A percentile compares a stretch with the other conserved stretches of the same genome.
Conservation (phyloP, 2,797 vertebrate genomes). For the Sebastes cheni region DNA sequence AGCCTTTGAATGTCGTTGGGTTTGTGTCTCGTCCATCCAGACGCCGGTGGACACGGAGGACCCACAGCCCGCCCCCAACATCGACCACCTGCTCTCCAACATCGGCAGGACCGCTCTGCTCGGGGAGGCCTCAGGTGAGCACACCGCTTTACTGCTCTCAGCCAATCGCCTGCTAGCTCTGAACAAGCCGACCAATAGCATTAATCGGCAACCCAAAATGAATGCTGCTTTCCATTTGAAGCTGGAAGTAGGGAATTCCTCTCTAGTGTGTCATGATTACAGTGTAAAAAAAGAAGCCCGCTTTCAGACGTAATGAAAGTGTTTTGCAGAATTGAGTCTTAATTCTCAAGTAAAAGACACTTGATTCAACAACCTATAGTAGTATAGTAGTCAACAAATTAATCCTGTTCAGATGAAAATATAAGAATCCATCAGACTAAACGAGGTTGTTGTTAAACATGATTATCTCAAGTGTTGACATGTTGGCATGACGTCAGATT, state of each 20-base stretch:
- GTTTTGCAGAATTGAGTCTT: not conserved
- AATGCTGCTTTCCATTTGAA: conserved; percentile 54
- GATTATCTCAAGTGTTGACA: not conserved
- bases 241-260: conserved; percentile 45
- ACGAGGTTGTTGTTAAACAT: not conserved
- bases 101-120: conserved; percentile 91
- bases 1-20: too few species aligned
- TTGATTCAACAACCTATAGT: not conserved
- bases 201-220: not conserved
- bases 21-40: conserved; percentile 67
- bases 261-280: not conserved
- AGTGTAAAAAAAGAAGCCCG: not conserved
- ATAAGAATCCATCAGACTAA: not conserved
- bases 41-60: conserved; percentile 95
- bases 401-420: not conserved
- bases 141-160: not conserved
- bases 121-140: conserved; percentile 93
- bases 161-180: not conserved
- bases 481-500: conserved; percentile 2
- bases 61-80: conserved; percentile 93
- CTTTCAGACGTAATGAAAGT: not conserved
- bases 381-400: not conserved
- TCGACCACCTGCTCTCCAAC: conserved; percentile 97
- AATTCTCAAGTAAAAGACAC: not conserved
- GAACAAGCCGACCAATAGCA: not conserved